phyloP scores from a whole-genome alignment of 2,888 invertebrate species.

The Coleophora flavipennella region DNA sequence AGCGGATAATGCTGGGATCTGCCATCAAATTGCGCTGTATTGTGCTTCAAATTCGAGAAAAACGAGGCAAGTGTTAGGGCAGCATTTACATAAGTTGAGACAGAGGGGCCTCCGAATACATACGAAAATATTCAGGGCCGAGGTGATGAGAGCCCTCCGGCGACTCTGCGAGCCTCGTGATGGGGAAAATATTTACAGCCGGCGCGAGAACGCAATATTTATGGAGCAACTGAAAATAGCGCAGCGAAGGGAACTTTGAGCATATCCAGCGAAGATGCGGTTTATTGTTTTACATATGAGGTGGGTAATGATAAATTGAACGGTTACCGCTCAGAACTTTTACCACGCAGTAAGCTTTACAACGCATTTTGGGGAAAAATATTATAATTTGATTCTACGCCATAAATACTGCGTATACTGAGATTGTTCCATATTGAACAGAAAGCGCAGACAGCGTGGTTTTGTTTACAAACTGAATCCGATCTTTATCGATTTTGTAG shows the following conservation, averaged over 20 bases:
- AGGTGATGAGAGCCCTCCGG: conserved; percentile 64
- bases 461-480: conserved; percentile 59
- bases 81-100: conserved; percentile 70
- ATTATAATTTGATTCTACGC: not conserved
- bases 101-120: conserved; percentile 58
- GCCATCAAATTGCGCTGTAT: conserved; percentile 65
- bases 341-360: not conserved
- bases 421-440: conserved; percentile 1
- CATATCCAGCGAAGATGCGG: conserved; percentile 31
- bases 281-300: conserved; percentile 44
- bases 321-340: conserved; percentile 23
- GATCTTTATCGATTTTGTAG: conserved; percentile 61
- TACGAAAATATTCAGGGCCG: conserved; percentile 66
- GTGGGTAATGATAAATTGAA: conserved; percentile 31
- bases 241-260: conserved; percentile 27
- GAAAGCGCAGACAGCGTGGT: conserved; percentile 19
- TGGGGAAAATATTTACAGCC: conserved; percentile 63
- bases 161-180: conserved; percentile 56
- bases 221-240: conserved; percentile 45
- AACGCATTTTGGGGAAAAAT: no score
- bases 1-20: conserved; percentile 54
- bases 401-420: not conserved
- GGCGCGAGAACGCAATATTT: conserved; percentile 55
- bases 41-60: conserved; percentile 67
- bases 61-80: conserved; percentile 66